A percentile compares a stretch with the other conserved stretches of the same genome.
These are phyloP conservation scores for Drosophila watanabei DNA, from an alignment of 1,140 invertebrate genomes.

Conservation along the genomic window DNA sequence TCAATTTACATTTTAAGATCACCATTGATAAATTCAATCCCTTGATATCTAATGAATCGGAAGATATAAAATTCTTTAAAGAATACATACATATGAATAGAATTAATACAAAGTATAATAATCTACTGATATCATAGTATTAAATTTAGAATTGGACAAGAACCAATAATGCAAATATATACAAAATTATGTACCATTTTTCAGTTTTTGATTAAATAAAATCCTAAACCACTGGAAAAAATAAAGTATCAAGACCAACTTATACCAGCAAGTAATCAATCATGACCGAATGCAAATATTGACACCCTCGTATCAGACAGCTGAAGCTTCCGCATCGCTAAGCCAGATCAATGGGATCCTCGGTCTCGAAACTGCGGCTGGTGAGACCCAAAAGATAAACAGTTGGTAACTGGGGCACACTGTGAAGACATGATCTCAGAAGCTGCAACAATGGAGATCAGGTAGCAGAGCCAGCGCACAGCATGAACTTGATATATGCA, in stretches of 20 bases:
- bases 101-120: too few relatives aligned
- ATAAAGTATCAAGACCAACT: not conserved
- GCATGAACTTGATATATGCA: conserved; percentile 61
- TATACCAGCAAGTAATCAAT: conserved; percentile 53
- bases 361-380: conserved; percentile 37
- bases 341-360: conserved; percentile 36
- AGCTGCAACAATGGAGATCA: conserved; percentile 52
- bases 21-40: not conserved
- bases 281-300: conserved; percentile 52
- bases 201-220: not conserved
- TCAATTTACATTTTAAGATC: not conserved
- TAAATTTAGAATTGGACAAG: not conserved
- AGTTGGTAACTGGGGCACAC: conserved; percentile 68
- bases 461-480: conserved; percentile 48
- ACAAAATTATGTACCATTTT: not conserved
- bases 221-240: not conserved
- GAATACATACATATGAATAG: too few relatives aligned
- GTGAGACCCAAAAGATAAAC: conserved; percentile 45
- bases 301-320: conserved; percentile 50
- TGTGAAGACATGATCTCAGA: conserved; percentile 58
- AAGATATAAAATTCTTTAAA: too few relatives aligned
- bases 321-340: conserved; percentile 61
- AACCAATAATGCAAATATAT: not conserved
- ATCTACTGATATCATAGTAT: too few relatives aligned
- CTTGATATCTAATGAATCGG: too few relatives aligned